These are phyloP conservation scores for Eucidaris tribuloides DNA, from an alignment of 35 echinoderm and acorn worm genomes.

Conservation along the genomic window DNA sequence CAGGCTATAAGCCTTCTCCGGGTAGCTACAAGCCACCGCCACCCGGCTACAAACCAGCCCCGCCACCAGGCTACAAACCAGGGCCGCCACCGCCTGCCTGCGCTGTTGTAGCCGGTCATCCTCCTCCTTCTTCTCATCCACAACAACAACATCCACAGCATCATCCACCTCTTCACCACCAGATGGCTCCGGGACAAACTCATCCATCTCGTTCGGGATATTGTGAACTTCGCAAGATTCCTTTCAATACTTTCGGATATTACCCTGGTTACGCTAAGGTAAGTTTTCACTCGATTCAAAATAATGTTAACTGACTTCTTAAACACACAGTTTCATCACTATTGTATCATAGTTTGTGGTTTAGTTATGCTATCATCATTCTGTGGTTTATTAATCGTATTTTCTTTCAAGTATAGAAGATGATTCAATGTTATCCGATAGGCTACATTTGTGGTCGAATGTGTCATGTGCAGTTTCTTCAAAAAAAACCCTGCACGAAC, in stretches of 20 bases:
- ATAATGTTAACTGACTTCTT: too few species aligned
- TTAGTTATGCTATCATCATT: too few species aligned
- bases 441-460: too few species aligned
- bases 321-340: too few species aligned
- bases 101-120: neutral
- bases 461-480: too few species aligned
- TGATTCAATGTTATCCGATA: too few species aligned
- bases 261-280: conserved; percentile 43
- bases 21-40: conserved; percentile 5
- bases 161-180: neutral
- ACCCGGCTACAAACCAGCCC: neutral
- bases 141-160: conserved; percentile 16
- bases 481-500: too few species aligned
- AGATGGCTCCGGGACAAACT: conserved; percentile 19
- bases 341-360: too few species aligned
- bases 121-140: neutral
- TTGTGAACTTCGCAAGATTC: conserved; percentile 31
- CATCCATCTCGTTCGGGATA: conserved; percentile 6
- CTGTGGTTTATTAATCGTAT: too few species aligned
- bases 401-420: too few species aligned
- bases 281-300: neutral
- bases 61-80: neutral
- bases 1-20: conserved; percentile 20
- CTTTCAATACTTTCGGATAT: conserved; percentile 28
- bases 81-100: neutral